Evolutionary conservation across 2,888 invertebrate genomes (phyloP).

Genomic region (Microdon myrmicae): DNA sequence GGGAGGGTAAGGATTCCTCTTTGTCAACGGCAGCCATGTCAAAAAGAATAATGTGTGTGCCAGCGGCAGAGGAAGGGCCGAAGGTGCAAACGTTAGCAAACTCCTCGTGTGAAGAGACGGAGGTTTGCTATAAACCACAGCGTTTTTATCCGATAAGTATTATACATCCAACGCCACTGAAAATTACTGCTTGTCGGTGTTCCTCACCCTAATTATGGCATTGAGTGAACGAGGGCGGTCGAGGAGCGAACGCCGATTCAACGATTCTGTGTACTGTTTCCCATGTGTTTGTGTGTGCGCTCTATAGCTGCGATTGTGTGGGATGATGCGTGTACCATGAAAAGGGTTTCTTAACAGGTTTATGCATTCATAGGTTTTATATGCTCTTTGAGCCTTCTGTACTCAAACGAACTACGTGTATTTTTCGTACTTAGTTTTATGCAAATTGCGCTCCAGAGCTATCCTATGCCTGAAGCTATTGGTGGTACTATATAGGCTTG

Average conservation of each 20-base stretch:
- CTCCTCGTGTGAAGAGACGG: too few relatives aligned
- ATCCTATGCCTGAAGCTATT: too few relatives aligned
- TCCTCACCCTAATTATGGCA: slow-evolving; percentile 14
- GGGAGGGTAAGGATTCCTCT: too few relatives aligned
- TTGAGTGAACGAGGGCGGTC: not conserved
- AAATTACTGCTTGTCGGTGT: not conserved
- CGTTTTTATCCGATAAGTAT: slow-evolving; percentile 1
- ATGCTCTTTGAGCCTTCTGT: slow-evolving; percentile 7
- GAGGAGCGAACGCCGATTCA: too few relatives aligned
- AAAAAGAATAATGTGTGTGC: too few relatives aligned
- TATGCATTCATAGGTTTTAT: slow-evolving; percentile 13
- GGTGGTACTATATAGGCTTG: too few relatives aligned
- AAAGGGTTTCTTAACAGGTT: slow-evolving; percentile 13
- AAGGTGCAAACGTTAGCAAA: too few relatives aligned
- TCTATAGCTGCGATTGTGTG: not conserved
- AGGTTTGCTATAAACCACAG: slow-evolving; percentile 7
- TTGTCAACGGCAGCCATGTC: too few relatives aligned
- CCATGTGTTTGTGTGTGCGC: not conserved
- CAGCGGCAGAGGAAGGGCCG: too few relatives aligned
- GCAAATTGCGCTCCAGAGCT: slow-evolving; percentile 2
- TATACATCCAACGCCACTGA: slow-evolving; percentile 8
- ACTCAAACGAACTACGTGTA: not conserved
- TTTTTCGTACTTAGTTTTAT: not conserved
- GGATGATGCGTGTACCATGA: not conserved
- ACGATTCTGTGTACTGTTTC: not conserved